These are phyloP conservation scores for Aphaenogaster ashmeadi DNA, from an alignment of 1,140 invertebrate genomes.

Conservation along the genomic window DNA sequence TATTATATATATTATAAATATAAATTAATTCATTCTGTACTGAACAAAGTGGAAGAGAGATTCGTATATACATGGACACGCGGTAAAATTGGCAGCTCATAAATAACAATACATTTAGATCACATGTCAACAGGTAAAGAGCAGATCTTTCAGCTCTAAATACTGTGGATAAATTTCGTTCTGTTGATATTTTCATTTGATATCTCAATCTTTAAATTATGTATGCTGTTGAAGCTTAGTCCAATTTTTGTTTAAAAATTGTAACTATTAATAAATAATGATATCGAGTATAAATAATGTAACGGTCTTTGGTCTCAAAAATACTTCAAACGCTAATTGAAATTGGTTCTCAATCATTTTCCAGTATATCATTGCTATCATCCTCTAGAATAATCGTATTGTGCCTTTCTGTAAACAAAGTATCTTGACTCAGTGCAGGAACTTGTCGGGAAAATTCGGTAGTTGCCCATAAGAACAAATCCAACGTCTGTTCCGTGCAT, in stretches of 20 bases:
- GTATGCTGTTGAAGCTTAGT: not conserved
- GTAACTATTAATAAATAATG: slow-evolving; percentile 48
- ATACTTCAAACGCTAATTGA: slow-evolving; percentile 18
- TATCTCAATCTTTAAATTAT: not conserved
- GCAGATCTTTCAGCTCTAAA: not conserved
- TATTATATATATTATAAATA: slow-evolving; percentile 26
- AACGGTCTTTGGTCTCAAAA: slow-evolving; percentile 67
- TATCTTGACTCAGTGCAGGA: slow-evolving; percentile 86
- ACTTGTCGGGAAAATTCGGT: slow-evolving; percentile 87
- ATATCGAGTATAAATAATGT: slow-evolving; percentile 24
- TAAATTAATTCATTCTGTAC: slow-evolving; percentile 37
- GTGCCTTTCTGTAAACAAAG: slow-evolving; percentile 77
- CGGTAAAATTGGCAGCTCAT: slow-evolving; percentile 35
- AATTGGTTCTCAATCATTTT: slow-evolving; percentile 71
- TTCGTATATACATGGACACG: slow-evolving; percentile 43
- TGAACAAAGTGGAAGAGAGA: slow-evolving; percentile 42
- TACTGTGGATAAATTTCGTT: not conserved
- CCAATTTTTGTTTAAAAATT: slow-evolving; percentile 15
- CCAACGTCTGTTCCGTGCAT: slow-evolving; percentile 97
- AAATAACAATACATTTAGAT: slow-evolving; percentile 21
- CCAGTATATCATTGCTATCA: slow-evolving; percentile 68
- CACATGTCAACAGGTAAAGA: not conserved
- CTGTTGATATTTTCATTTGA: not conserved
- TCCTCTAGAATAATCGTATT: slow-evolving; percentile 81
- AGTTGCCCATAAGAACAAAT: slow-evolving; percentile 96